Conservation (phyloP, 1,140 invertebrate species). For the Samia ricini region DNA sequence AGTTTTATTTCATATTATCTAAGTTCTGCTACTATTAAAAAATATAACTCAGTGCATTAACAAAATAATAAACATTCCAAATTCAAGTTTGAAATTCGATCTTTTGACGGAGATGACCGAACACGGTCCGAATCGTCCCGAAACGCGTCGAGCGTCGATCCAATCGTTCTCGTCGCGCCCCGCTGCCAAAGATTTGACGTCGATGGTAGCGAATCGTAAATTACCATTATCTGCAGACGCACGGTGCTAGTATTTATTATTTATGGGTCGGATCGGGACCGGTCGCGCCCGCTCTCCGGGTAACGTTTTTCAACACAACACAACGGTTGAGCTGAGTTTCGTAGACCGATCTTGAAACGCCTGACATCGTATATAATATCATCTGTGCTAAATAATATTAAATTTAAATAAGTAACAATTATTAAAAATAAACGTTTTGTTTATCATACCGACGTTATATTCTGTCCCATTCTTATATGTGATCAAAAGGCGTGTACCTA, state of each 20-base stretch:
- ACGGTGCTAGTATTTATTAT: conserved; percentile 75
- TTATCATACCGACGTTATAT: too few species aligned
- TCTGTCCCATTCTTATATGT: too few species aligned
- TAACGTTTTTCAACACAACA: conserved; percentile 51
- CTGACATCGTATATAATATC: conserved; percentile 8
- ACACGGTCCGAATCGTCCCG: conserved; percentile 16
- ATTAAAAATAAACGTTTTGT: too few species aligned
- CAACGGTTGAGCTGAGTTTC: conserved; percentile 6
- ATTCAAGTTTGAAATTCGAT: conserved; percentile 3
- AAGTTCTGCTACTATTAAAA: not conserved
- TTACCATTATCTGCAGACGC: conserved; percentile 78
- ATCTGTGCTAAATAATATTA: too few species aligned
- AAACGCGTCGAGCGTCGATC: conserved; percentile 38
- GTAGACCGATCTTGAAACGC: not conserved
- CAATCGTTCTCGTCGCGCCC: too few species aligned
- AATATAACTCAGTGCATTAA: not conserved
- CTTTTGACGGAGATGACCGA: not conserved
- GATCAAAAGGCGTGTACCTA: too few species aligned
- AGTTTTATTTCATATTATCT: too few species aligned
- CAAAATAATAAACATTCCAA: not conserved
- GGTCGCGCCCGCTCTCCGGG: conserved; percentile 39
- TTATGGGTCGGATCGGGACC: conserved; percentile 73
- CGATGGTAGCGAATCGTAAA: conserved; percentile 71
- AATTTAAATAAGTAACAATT: too few species aligned
- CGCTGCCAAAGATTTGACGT: conserved; percentile 65